Conservation (phyloP, 2,888 invertebrate species). For the Allacma fusca region DNA sequence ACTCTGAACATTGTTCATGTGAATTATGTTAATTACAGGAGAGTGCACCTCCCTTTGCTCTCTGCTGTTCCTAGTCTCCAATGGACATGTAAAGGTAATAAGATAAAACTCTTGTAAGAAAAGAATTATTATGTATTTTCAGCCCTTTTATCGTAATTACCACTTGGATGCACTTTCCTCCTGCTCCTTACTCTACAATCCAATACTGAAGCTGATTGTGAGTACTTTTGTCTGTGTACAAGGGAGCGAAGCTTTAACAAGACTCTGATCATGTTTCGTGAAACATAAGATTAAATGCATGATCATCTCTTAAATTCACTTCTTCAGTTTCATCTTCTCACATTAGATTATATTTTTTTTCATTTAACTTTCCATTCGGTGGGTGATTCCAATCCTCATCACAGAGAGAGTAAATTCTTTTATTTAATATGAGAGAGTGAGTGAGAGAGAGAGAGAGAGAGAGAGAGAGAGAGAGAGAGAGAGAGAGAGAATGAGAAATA, state of each 20-base stretch:
- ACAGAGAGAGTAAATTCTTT: too few species aligned
- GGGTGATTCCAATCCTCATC: not conserved
- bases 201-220: too few species aligned
- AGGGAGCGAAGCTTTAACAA: conserved; percentile 1
- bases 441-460: too few species aligned
- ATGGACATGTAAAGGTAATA: too few species aligned
- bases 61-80: too few species aligned
- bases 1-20: not conserved
- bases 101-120: not conserved
- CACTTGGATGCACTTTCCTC: too few species aligned
- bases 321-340: conserved; percentile 10
- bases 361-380: not conserved
- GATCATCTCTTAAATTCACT: conserved; percentile 11
- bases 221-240: not conserved
- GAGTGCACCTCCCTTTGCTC: not conserved
- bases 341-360: conserved; percentile 1
- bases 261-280: not conserved
- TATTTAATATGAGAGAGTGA: too few species aligned
- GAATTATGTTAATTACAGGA: not conserved
- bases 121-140: not conserved
- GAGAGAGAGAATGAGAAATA: too few species aligned
- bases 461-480: too few species aligned
- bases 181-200: too few species aligned
- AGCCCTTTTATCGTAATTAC: not conserved
- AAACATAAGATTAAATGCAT: not conserved